A percentile compares a stretch with the other conserved stretches of the same genome.
Evolutionary conservation across 2,797 vertebrate genomes (phyloP).

Genomic region (Astyanax mexicanus): DNA sequence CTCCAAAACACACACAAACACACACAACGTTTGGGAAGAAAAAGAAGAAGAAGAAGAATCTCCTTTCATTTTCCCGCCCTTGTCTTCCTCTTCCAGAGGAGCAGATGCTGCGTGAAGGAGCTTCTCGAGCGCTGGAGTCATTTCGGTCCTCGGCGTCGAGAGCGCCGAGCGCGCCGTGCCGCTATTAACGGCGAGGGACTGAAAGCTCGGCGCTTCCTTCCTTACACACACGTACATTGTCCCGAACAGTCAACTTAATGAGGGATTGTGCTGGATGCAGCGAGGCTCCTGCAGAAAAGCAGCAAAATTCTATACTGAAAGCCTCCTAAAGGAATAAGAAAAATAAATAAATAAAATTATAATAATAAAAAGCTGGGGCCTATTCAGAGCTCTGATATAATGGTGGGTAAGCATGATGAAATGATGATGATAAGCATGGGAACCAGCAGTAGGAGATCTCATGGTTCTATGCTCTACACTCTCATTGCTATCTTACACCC

Average conservation of each 20-base stretch:
- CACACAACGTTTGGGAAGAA: conserved; percentile 65
- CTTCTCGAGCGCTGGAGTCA: conserved; percentile 71
- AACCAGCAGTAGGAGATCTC: no score
- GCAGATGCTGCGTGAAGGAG: conserved; percentile 75
- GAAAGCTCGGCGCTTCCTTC: conserved; percentile 44
- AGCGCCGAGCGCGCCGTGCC: conserved; percentile 65
- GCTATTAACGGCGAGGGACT: conserved; percentile 69
- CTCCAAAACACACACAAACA: conserved; percentile 56
- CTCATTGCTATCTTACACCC: no score
- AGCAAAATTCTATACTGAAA: conserved; percentile 56
- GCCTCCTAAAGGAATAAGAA: background rate
- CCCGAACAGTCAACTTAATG: conserved; percentile 70
- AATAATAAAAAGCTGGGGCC: background rate
- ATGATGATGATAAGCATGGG: no score
- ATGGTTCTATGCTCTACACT: no score
- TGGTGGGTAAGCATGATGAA: conserved; percentile 10
- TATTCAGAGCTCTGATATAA: conserved; percentile 5
- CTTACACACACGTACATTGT: conserved; percentile 52
- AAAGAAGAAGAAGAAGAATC: conserved; percentile 76
- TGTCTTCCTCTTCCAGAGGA: conserved; percentile 67
- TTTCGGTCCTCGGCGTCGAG: conserved; percentile 63
- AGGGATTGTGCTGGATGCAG: conserved; percentile 64
- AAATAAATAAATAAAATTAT: no score
- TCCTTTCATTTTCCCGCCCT: conserved; percentile 79
- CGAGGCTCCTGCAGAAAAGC: conserved; percentile 51